Base-by-base conservation (phyloP, 2,888 invertebrate species). In the Calameuta filiformis region DNA sequence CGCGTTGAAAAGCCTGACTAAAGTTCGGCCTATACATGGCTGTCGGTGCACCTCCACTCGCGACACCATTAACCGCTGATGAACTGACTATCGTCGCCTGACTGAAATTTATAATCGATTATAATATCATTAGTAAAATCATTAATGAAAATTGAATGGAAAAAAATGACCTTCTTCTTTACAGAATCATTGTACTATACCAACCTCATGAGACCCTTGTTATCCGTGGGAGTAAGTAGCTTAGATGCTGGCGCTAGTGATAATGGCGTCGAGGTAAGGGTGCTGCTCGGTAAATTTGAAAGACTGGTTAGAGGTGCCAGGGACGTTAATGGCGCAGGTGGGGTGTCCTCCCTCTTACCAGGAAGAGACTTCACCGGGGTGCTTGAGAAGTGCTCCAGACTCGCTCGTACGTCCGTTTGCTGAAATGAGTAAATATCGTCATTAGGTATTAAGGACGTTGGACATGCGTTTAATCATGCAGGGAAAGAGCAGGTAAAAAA, bases 1-100 rank as follows among this genome's bases (percentile, higher is more conserved):
- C 92, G 75, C 95, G 94, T 79, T 95, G 95, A 87, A 95, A 95
- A 35, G 95, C 95, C 87, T 94, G 95, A 73, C 95, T 94, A 91
- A 95, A 95, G 85, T 95, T 94, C 73, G 95, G 95, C 92, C 95
- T 93, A 92, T 95, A 95, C 92, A 95, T 92, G 76, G 95, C 95
- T 80, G 94, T 93, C 23, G 94, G 93, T 71, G 94, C 94, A 76
- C 93, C 93, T 76, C 92, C 92, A 71, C 84, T 84, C 73, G 86
- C 90, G 68, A 90, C 90, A 73, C 91, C 92, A 83, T 92, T 92
- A 75, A 90, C 91, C 82, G 90, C 88, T 80, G 91, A 89, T 78
- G 91, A 92, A 88, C 93, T 93, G 35, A 94, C 94, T 77, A 94
- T 94, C 81, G 94, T 94, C 35, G 94, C 94, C 77, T 94, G 94